Percentiles rank a stretch among this genome's conserved stretches.
phyloP scores from a whole-genome alignment of 35 echinoderm and acorn worm genomes.

The Chiridota heheva region DNA sequence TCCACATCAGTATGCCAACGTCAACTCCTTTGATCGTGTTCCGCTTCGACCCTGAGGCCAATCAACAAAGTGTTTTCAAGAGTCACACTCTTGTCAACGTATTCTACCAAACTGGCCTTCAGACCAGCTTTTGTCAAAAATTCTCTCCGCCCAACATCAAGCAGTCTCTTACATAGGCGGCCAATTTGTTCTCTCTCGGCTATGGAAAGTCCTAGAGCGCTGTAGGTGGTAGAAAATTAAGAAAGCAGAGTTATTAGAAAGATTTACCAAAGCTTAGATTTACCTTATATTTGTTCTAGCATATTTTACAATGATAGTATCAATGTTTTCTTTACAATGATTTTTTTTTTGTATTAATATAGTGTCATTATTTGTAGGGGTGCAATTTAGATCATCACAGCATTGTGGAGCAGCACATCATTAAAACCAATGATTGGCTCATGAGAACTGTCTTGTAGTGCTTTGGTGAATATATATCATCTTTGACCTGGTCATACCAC shows the following conservation, averaged over 20 bases:
- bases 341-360: too few species aligned
- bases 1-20: too few species aligned
- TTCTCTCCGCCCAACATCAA: constrained; percentile 59
- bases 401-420: too few species aligned
- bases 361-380: too few species aligned
- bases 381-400: too few species aligned
- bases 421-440: too few species aligned
- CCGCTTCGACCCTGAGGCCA: too few species aligned
- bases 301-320: not conserved
- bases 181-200: constrained; percentile 75
- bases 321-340: too few species aligned
- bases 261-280: not conserved
- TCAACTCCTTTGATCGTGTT: too few species aligned
- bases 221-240: constrained; percentile 2
- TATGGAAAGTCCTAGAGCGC: constrained; percentile 50
- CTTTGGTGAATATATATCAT: too few species aligned
- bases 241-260: not conserved
- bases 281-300: not conserved
- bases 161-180: constrained; percentile 60
- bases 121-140: constrained; percentile 45
- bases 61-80: constrained; percentile 64
- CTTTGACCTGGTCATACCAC: too few species aligned
- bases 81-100: constrained; percentile 54
- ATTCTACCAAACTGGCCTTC: constrained; percentile 38
- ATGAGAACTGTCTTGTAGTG: too few species aligned